A percentile compares a stretch with the other conserved stretches of the same genome.
phyloP scores from a whole-genome alignment of 2,797 vertebrate genomes.

The Octomys mimax region DNA sequence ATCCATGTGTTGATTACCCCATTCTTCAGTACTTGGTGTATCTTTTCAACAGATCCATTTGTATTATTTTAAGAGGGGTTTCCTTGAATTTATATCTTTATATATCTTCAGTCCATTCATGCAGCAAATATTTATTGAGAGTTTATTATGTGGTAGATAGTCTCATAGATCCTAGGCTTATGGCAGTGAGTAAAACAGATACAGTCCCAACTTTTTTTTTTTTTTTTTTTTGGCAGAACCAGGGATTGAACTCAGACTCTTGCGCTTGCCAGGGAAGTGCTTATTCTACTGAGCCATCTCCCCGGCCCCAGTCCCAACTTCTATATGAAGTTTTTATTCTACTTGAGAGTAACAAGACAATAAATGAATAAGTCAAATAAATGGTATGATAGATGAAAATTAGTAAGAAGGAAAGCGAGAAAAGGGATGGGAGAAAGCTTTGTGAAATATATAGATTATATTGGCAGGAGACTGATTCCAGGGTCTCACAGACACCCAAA shows the following conservation, averaged over 20 bases:
- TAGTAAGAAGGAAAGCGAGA: not conserved
- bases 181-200: not conserved
- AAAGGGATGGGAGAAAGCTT: not conserved
- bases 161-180: not conserved
- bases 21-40: not conserved
- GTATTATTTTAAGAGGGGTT: not conserved
- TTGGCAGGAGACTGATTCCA: not conserved
- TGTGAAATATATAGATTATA: not conserved
- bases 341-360: not conserved
- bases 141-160: not conserved
- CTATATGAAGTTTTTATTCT: slow-evolving; percentile 24
- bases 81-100: slow-evolving; percentile 39
- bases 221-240: too few relatives aligned
- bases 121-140: not conserved
- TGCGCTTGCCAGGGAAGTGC: too few relatives aligned
- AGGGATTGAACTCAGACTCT: too few relatives aligned
- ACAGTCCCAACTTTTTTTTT: not conserved
- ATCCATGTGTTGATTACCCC: not conserved
- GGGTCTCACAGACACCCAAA: not conserved
- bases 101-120: not conserved
- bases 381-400: not conserved
- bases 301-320: not conserved
- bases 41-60: not conserved
- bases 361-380: not conserved
- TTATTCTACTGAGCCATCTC: too few relatives aligned